Evolutionary conservation across 2,797 vertebrate genomes (phyloP).

Genomic region (Netta rufina): DNA sequence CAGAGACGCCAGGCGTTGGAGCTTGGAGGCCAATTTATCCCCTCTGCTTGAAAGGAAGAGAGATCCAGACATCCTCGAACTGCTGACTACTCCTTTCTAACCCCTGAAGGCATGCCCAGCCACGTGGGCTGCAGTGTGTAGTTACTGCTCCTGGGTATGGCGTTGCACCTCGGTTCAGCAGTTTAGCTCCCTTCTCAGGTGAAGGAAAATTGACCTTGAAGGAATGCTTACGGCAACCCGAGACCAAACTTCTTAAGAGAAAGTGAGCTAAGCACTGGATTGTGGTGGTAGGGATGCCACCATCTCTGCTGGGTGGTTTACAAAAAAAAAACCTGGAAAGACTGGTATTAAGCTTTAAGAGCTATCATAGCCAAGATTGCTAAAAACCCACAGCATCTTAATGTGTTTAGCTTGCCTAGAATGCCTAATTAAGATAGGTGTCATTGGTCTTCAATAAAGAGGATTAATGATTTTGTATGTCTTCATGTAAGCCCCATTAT

Average conservation of each 20-base stretch:
- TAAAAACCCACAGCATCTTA: background rate
- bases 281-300: background rate
- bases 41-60: background rate
- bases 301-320: background rate
- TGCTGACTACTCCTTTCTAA: background rate
- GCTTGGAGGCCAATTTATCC: background rate
- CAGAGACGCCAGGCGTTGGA: background rate
- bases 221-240: background rate
- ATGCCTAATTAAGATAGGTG: constrained; percentile 1
- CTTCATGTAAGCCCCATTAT: background rate
- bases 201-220: background rate
- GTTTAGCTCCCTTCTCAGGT: background rate
- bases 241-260: background rate
- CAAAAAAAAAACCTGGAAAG: background rate
- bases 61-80: no score
- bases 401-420: background rate
- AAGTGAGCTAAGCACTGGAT: background rate
- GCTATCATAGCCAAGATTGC: background rate
- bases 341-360: background rate
- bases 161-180: background rate
- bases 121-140: background rate
- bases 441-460: background rate
- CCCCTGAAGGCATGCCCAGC: background rate
- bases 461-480: background rate
- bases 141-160: background rate